phyloP scores from a whole-genome alignment of 1,140 invertebrate genomes.

The Drosophila dunni region DNA sequence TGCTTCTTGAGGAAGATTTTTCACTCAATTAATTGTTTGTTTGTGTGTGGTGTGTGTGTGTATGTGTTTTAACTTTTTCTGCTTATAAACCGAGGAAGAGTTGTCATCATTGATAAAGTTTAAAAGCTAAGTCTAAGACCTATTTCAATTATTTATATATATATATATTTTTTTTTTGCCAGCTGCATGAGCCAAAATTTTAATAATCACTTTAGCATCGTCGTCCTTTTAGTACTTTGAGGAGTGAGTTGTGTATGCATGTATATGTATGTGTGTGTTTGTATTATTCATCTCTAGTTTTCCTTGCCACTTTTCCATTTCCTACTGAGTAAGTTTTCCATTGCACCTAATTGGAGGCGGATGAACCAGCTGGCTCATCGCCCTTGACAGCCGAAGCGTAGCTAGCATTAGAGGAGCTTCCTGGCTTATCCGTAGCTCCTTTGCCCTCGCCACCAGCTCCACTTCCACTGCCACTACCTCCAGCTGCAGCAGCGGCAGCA shows the following conservation, averaged over 20 bases:
- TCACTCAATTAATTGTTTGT: constrained; percentile 32
- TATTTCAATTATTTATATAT: constrained; percentile 73
- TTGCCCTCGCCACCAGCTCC: constrained; percentile 36
- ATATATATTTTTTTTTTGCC: constrained; percentile 56
- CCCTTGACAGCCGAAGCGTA: constrained; percentile 81
- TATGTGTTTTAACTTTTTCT: constrained; percentile 20
- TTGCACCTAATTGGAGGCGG: constrained; percentile 65
- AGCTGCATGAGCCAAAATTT: constrained; percentile 66
- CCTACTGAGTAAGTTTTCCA: constrained; percentile 10
- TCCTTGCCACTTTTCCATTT: constrained; percentile 6
- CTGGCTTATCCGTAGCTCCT: constrained; percentile 47
- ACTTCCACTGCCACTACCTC: constrained; percentile 18
- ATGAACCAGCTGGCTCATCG: constrained; percentile 65
- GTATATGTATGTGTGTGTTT: background rate
- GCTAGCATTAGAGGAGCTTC: constrained; percentile 50
- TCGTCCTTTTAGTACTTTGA: constrained; percentile 79
- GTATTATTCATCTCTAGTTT: background rate
- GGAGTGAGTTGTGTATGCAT: constrained; percentile 70
- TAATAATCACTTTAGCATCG: constrained; percentile 75
- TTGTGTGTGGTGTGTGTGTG: background rate
- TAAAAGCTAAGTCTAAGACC: constrained; percentile 80
- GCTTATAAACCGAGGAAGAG: constrained; percentile 74
- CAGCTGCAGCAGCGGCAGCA: constrained; percentile 34
- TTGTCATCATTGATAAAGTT: constrained; percentile 66
- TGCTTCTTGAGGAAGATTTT: constrained; percentile 53